Conservation (phyloP, 2,888 invertebrate species). For the Pollenia amentaria region DNA sequence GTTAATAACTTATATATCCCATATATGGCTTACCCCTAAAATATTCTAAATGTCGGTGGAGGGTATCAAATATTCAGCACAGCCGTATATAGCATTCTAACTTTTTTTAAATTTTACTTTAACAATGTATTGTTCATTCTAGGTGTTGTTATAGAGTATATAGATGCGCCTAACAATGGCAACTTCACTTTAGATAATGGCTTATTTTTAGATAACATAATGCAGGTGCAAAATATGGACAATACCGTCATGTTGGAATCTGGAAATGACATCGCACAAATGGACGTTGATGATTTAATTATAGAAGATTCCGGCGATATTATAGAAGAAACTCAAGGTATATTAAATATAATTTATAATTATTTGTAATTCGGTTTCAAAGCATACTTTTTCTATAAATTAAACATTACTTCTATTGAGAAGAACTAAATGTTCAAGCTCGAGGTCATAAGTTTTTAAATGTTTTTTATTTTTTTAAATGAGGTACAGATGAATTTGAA, state of each 20-base stretch:
- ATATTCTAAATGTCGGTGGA: too few relatives aligned
- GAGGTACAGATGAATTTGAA: too few relatives aligned
- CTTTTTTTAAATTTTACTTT: background rate
- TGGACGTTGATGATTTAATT: constrained; percentile 79
- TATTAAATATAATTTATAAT: background rate
- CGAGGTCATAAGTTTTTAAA: too few relatives aligned
- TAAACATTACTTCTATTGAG: too few relatives aligned
- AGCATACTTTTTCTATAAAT: too few relatives aligned
- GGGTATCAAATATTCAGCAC: too few relatives aligned
- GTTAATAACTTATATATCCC: too few relatives aligned
- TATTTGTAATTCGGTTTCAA: background rate
- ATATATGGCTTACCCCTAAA: too few relatives aligned
- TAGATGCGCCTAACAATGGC: constrained; percentile 76
- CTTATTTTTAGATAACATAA: constrained; percentile 68
- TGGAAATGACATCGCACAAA: constrained; percentile 64
- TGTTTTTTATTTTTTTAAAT: too few relatives aligned
- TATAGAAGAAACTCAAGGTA: constrained; percentile 59
- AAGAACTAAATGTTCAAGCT: too few relatives aligned
- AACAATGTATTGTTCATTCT: constrained; percentile 12
- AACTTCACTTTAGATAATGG: constrained; percentile 70
- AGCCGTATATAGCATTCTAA: too few relatives aligned
- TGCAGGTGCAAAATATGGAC: constrained; percentile 63
- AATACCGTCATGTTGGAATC: constrained; percentile 37
- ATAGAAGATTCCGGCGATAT: constrained; percentile 75
- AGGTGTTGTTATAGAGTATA: constrained; percentile 81